Percentiles rank a stretch among this genome's conserved stretches.
These are phyloP conservation scores for Dinomys branickii DNA, from an alignment of 2,113 vertebrate species.

Conservation along the genomic window DNA sequence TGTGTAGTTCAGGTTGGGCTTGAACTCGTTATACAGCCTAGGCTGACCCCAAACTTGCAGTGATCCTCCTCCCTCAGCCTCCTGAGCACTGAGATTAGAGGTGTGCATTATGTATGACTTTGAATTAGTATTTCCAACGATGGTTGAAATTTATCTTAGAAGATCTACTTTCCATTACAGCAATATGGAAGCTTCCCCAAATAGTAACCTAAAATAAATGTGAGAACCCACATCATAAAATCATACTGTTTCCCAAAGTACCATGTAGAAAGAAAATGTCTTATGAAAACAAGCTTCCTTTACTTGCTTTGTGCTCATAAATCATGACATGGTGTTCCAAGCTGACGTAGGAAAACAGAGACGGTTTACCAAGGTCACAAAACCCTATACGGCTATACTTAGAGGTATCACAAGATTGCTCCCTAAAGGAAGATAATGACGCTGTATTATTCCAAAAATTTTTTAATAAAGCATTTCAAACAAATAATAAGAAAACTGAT, in stretches of 20 bases:
- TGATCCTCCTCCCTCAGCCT: background rate
- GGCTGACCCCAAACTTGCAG: background rate
- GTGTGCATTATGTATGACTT: background rate
- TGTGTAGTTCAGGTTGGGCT: background rate
- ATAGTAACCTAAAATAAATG: slow-evolving; percentile 72
- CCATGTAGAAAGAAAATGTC: slow-evolving; percentile 60
- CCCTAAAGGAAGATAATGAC: background rate
- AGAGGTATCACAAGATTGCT: slow-evolving; percentile 13
- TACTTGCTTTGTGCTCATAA: slow-evolving; percentile 11
- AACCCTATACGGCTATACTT: background rate
- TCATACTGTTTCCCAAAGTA: slow-evolving; percentile 62
- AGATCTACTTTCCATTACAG: slow-evolving; percentile 32
- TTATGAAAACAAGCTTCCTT: slow-evolving; percentile 56
- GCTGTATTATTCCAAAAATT: background rate
- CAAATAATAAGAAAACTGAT: background rate
- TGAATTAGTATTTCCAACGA: background rate
- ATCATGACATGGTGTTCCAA: slow-evolving; percentile 56
- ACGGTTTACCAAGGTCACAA: background rate
- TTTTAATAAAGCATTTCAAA: slow-evolving; percentile 40
- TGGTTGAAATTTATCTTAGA: slow-evolving; percentile 36
- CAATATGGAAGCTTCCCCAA: slow-evolving; percentile 51
- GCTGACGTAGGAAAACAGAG: slow-evolving; percentile 56
- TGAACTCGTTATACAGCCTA: background rate
- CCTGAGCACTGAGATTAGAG: background rate
- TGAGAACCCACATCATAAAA: slow-evolving; percentile 60